These are phyloP conservation scores for rat (Rattus norvegicus) DNA, from an alignment of 2,113 vertebrate species.

Conservation along the genomic window GRCr8 NC_086034.1:80401001-80401500, in stretches of 20 bases:
- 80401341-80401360: accelerated
- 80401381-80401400: too few species aligned
- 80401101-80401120: neutral
- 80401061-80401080: neutral
- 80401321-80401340: too few species aligned
- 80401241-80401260: too few species aligned
- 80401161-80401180: neutral
- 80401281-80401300: neutral
- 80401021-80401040: neutral
- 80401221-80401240: too few species aligned
- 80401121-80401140: neutral
- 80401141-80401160: neutral
- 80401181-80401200: neutral
- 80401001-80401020: neutral
- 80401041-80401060: neutral
- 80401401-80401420: neutral
- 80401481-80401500: neutral
- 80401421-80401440: neutral
- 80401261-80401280: neutral
- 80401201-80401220: neutral
- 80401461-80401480: neutral
- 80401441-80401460: neutral
- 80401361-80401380: neutral
- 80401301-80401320: neutral
- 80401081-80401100: neutral